Evolutionary conservation across 1,140 invertebrate species (phyloP).

Genomic region (Hycleus phaleratus): DNA sequence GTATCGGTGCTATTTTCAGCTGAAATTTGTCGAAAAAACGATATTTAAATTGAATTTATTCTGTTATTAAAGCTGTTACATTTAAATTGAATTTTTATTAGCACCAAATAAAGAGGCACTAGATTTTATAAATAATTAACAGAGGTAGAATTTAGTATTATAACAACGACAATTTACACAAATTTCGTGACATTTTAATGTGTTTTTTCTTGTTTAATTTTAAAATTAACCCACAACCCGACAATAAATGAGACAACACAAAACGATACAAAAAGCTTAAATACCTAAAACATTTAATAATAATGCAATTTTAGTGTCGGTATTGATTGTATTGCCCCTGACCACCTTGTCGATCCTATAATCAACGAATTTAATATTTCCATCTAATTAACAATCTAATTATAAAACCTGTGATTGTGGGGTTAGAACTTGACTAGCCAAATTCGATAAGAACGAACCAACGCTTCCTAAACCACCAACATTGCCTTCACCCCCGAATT

Average conservation of each 20-base stretch:
- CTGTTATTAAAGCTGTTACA: background rate
- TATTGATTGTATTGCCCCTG: background rate
- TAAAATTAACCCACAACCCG: too few relatives aligned
- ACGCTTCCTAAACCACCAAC: slow-evolving; percentile 33
- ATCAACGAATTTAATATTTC: too few relatives aligned
- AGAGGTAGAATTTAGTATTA: background rate
- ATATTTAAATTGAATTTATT: background rate
- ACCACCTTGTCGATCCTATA: background rate
- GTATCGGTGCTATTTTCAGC: slow-evolving; percentile 6
- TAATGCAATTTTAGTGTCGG: too few relatives aligned
- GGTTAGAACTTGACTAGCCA: slow-evolving; percentile 13
- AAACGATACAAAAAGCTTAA: too few relatives aligned
- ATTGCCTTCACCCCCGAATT: slow-evolving; percentile 31
- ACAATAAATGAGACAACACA: too few relatives aligned
- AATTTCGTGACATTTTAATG: background rate
- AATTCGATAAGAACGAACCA: slow-evolving; percentile 15
- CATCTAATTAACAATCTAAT: too few relatives aligned
- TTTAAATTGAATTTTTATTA: background rate
- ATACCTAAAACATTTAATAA: too few relatives aligned
- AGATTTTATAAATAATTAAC: too few relatives aligned
- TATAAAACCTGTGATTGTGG: background rate
- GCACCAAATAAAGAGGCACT: background rate
- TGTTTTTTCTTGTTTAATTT: too few relatives aligned
- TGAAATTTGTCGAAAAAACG: background rate
- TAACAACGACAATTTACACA: background rate